phyloP scores from a whole-genome alignment of 2,113 vertebrate genomes.

The Chloroceryle aenea region DNA sequence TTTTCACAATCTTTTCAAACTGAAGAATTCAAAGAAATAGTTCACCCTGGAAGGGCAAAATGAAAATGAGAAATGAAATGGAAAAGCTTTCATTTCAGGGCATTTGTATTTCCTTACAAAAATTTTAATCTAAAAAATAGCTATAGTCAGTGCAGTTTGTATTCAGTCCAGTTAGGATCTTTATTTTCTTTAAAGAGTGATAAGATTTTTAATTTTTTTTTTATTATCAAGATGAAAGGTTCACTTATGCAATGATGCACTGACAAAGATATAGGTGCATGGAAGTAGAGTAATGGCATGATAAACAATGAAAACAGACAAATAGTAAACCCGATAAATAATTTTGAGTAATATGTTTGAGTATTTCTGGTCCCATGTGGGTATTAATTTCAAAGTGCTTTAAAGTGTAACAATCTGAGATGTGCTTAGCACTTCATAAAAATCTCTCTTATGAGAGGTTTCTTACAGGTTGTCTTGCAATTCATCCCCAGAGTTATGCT shows the following conservation, averaged over 20 bases:
- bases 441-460: neutral
- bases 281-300: neutral
- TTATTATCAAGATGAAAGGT: neutral
- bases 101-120: neutral
- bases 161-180: neutral
- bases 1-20: neutral
- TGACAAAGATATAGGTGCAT: neutral
- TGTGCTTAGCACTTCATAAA: neutral
- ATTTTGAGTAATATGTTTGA: too few relatives aligned
- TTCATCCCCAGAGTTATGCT: neutral
- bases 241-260: neutral
- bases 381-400: neutral
- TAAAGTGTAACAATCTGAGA: neutral
- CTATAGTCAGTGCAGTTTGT: neutral
- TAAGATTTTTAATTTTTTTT: neutral
- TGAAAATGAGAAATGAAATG: neutral
- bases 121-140: neutral
- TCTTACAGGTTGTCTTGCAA: neutral
- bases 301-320: neutral
- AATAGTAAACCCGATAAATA: neutral
- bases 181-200: neutral
- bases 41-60: neutral
- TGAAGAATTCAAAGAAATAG: neutral
- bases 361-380: neutral
- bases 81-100: neutral